Percentiles rank a stretch among this genome's conserved stretches.
Conservation (phyloP, 2,113 vertebrate species). For the Etia nguti region DNA sequence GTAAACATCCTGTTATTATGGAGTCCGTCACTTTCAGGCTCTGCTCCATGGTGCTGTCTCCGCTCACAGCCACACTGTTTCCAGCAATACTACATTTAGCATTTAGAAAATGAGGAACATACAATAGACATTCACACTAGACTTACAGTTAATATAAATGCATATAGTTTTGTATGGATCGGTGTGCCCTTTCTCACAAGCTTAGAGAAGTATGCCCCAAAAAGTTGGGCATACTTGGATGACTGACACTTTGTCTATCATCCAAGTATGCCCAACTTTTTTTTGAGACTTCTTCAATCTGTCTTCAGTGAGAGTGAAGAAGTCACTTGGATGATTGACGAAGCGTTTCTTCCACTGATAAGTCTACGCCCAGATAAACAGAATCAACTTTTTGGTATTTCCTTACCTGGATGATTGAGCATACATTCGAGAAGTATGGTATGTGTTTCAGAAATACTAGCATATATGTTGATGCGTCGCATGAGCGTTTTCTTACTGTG, state of each 20-base stretch:
- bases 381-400: not conserved
- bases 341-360: not conserved
- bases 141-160: not conserved
- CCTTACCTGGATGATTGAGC: not conserved
- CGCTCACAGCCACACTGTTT: not conserved
- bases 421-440: not conserved
- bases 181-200: not conserved
- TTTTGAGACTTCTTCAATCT: too few relatives aligned
- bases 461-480: not conserved
- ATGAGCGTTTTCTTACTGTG: not conserved
- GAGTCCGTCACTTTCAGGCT: conserved; percentile 42
- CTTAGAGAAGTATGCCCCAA: not conserved
- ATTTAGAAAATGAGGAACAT: not conserved
- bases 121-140: not conserved
- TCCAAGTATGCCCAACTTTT: too few relatives aligned
- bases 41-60: conserved; percentile 8
- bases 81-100: not conserved
- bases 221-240: not conserved
- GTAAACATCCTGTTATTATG: conserved; percentile 77
- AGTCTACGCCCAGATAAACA: not conserved
- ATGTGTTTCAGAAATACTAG: not conserved
- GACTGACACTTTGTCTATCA: too few relatives aligned
- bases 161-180: not conserved
- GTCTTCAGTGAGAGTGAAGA: not conserved
- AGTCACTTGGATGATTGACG: not conserved